phyloP scores from a whole-genome alignment of 2,113 vertebrate species.

The Pedionomus torquatus region DNA sequence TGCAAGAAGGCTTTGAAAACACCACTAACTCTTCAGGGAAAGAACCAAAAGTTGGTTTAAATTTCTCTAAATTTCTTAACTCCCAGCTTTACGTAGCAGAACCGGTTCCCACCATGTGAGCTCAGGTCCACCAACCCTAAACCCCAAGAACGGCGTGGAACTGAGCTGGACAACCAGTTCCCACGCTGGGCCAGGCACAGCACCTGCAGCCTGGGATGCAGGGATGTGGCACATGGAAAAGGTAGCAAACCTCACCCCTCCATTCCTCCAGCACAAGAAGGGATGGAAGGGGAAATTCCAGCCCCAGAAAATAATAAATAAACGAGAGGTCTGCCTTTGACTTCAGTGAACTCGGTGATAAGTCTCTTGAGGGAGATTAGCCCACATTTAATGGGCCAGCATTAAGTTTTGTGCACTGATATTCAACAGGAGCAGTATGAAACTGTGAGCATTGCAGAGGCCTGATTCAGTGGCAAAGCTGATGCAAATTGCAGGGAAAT shows the following conservation, averaged over 20 bases:
- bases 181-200: fast-evolving
- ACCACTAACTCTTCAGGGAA: background rate
- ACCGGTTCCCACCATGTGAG: fast-evolving
- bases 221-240: fast-evolving
- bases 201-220: background rate
- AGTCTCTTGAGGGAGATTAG: background rate
- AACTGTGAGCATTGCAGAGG: background rate
- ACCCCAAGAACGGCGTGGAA: fast-evolving
- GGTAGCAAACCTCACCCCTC: background rate
- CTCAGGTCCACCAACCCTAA: background rate
- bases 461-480: background rate
- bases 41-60: background rate
- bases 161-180: fast-evolving
- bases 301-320: background rate
- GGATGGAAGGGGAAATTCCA: background rate
- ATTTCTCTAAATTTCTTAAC: background rate
- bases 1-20: background rate
- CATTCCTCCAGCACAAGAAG: background rate
- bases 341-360: background rate
- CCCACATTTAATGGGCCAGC: background rate
- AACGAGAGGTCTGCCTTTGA: background rate
- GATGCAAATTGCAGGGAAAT: slow-evolving; percentile 17
- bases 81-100: background rate
- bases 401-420: background rate
- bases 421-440: background rate